Percentiles rank a stretch among this genome's conserved stretches.
phyloP scores from a whole-genome alignment of 2,797 vertebrate genomes.

The Sebastiscus albofasciatus region DNA sequence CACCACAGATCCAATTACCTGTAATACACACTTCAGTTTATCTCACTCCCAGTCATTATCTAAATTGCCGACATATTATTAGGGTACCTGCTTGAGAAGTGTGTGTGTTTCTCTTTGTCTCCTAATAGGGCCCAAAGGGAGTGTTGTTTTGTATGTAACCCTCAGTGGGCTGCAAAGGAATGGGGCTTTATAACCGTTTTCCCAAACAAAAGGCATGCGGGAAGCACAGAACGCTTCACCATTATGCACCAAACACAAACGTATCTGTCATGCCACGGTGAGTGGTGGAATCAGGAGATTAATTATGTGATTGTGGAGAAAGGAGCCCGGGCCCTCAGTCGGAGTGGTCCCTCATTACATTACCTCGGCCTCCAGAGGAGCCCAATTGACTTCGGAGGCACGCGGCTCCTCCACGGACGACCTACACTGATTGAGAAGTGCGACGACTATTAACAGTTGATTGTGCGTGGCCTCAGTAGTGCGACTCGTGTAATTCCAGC shows the following conservation, averaged over 20 bases:
- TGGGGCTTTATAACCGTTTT: slow-evolving; percentile 82
- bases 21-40: slow-evolving; percentile 96
- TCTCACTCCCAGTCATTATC: slow-evolving; percentile 98
- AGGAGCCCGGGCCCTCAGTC: slow-evolving; percentile 60
- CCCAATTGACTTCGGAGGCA: slow-evolving; percentile 72
- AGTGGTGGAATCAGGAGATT: slow-evolving; percentile 79
- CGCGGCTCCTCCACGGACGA: slow-evolving; percentile 33
- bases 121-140: slow-evolving; percentile 95
- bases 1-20: slow-evolving; percentile 94
- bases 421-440: slow-evolving; percentile 65
- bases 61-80: slow-evolving; percentile 98
- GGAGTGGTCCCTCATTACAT: slow-evolving; percentile 78
- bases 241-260: slow-evolving; percentile 81
- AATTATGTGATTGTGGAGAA: slow-evolving; percentile 76
- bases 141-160: slow-evolving; percentile 93
- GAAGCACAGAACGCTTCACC: slow-evolving; percentile 59
- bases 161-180: slow-evolving; percentile 91
- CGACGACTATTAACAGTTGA: slow-evolving; percentile 59
- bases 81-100: slow-evolving; percentile 83
- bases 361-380: slow-evolving; percentile 72
- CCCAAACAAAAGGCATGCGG: slow-evolving; percentile 79
- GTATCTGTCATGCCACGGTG: slow-evolving; percentile 76
- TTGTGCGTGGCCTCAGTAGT: background rate
- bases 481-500: slow-evolving; percentile 15
- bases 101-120: slow-evolving; percentile 81